A percentile compares a stretch with the other conserved stretches of the same genome.
Conservation (phyloP, 2,888 invertebrate species). For the Anthophora plumipes region DNA sequence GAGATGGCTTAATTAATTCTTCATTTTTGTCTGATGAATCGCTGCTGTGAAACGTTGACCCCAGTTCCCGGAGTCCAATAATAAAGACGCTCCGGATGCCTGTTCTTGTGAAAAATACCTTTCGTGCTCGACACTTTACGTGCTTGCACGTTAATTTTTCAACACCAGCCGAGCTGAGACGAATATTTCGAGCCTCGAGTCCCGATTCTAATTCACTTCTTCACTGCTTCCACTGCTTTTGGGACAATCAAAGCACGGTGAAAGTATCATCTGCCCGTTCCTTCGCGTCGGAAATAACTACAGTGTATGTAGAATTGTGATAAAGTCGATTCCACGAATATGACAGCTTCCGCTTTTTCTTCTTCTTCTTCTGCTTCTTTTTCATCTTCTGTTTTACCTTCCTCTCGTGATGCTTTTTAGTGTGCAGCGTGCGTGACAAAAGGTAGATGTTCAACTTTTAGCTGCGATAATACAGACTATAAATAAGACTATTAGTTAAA, state of each 20-base stretch:
- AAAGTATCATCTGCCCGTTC: neutral
- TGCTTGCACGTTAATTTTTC: conserved; percentile 15
- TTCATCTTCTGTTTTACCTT: neutral
- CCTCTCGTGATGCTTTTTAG: neutral
- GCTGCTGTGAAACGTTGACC: conserved; percentile 7
- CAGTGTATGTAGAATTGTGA: neutral
- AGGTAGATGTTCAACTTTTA: too few species aligned
- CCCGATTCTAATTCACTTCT: conserved; percentile 6
- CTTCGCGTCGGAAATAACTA: neutral
- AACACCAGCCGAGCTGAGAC: neutral
- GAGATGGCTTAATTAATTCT: neutral
- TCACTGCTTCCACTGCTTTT: too few species aligned
- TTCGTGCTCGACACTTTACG: conserved; percentile 1
- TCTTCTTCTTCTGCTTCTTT: neutral
- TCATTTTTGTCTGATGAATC: neutral
- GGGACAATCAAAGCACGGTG: neutral
- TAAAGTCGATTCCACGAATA: neutral
- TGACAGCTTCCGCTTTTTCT: neutral
- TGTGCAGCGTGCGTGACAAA: too few species aligned
- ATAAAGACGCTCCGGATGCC: conserved; percentile 28
- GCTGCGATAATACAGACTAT: too few species aligned
- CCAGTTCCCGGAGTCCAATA: conserved; percentile 21
- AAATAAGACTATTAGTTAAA: too few species aligned
- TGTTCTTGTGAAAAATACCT: conserved; percentile 8
- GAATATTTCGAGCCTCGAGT: conserved; percentile 12